phyloP scores from a whole-genome alignment of 2,113 vertebrate genomes.

The Cyanistes caeruleus region DNA sequence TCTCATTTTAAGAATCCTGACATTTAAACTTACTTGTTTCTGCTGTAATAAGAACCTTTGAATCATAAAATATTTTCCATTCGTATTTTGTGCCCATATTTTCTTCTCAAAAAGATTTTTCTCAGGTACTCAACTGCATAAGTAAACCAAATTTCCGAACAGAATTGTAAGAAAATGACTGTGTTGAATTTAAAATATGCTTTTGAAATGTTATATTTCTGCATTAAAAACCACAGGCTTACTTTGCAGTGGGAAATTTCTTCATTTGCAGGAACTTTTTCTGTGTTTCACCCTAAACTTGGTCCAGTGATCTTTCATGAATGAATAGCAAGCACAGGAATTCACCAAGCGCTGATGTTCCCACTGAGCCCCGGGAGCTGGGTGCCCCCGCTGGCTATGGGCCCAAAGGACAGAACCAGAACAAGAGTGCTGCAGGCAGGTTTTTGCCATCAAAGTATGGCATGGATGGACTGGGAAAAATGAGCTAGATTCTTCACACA shows the following conservation, averaged over 20 bases:
- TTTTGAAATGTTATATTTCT: background rate
- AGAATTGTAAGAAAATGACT: background rate
- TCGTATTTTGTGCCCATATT: background rate
- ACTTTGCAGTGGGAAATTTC: background rate
- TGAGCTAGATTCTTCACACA: background rate
- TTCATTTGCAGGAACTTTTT: background rate
- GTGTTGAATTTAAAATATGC: background rate
- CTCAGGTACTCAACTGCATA: background rate
- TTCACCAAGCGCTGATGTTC: background rate
- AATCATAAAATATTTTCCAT: conserved; percentile 18
- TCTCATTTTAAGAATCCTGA: background rate
- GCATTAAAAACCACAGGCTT: background rate
- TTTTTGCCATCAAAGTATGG: background rate
- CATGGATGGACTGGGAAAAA: background rate
- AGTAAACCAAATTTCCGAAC: conserved; percentile 48
- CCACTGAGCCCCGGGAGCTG: rapidly evolving
- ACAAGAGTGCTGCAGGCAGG: background rate
- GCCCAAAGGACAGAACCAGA: background rate
- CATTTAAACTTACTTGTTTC: background rate
- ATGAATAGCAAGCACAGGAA: background rate
- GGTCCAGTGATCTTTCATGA: background rate
- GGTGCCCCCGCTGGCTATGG: background rate
- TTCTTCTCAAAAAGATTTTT: conserved; percentile 16
- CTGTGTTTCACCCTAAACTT: background rate
- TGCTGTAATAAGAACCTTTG: background rate